Base-by-base conservation (phyloP, 2,113 vertebrate genomes). In the Trachemys scripta region DNA sequence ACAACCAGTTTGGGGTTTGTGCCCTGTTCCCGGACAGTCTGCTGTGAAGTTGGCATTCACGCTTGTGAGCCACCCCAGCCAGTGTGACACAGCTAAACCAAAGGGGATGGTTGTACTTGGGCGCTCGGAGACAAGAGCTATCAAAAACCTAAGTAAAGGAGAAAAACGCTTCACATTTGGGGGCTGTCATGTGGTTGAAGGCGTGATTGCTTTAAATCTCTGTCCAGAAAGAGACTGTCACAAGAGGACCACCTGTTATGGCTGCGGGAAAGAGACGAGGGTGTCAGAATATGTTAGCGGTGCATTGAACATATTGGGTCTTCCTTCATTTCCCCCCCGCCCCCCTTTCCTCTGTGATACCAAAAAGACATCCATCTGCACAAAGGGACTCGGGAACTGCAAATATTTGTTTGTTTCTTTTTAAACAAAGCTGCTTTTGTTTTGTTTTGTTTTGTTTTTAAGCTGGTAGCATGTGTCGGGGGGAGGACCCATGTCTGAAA, bases 381-480 rank as follows among this genome's bases (percentile, higher is more conserved):
- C 85, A 82, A 51, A 94, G 91, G 86, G 54, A 96, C 5, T 78
- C 84, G 85, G 78, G 62, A 85, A 57, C 84, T 56, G 89, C 85
- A 87, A 86, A 88, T 49, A 54, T 56, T 65, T 92, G 78, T 76
- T 96, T 88, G 80, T 72, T 90, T 93, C 81, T 16, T 90, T 17
- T 83, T 72, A 80, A 93, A 89, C 88, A 95, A 93, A 96, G 85
- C 88, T 82, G 86, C 80, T 88, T 88, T 38, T 22, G 10, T 14
- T 3, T 87, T 45, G 81, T 72, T 51, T 91, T 50, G 50, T 72
- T 51, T 91, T 50, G 50, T 14, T 85, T 93, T 22, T 93, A 81
- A 90, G 86, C 6, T 78, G 85, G 83, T 80, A 54, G 81, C 78
- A 62, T 0, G 1, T 94, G 86, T 80, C 62, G 83, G 65, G 93